Percentiles rank a stretch among this genome's conserved stretches.
Evolutionary conservation across 1,140 invertebrate genomes (phyloP).

Genomic region (Macrotrachela quadricornifera): DNA sequence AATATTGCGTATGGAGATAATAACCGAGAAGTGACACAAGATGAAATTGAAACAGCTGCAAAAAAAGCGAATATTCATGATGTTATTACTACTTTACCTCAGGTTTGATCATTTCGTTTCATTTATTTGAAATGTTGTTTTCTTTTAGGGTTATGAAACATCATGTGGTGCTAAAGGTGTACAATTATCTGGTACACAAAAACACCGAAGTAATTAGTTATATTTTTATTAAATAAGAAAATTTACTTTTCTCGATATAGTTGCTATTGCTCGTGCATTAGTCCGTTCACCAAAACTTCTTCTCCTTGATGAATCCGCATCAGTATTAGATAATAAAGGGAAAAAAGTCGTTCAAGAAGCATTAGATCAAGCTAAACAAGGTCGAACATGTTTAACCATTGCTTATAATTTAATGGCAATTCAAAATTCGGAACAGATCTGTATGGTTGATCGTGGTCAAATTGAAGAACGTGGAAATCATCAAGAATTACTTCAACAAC

Average conservation of each 20-base stretch:
- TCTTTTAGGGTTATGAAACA: slow-evolving; percentile 42
- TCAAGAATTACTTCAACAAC: slow-evolving; percentile 2
- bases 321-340: slow-evolving; percentile 32
- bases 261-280: slow-evolving; percentile 17
- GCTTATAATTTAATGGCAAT: slow-evolving; percentile 53
- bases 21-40: slow-evolving; percentile 31
- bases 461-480: slow-evolving; percentile 55
- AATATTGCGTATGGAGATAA: slow-evolving; percentile 44
- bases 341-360: slow-evolving; percentile 17
- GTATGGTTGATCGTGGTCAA: slow-evolving; percentile 65
- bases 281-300: slow-evolving; percentile 26
- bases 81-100: slow-evolving; percentile 42
- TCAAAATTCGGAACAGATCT: slow-evolving; percentile 70
- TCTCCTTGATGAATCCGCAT: slow-evolving; percentile 39
- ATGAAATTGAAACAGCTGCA: slow-evolving; percentile 55
- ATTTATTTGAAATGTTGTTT: no score
- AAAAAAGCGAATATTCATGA: slow-evolving; percentile 63
- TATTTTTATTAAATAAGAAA: no score
- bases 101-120: no score
- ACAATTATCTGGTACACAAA: slow-evolving; percentile 8
- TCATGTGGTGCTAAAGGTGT: slow-evolving; percentile 4
- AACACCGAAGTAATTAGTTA: slow-evolving; percentile 8
- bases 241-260: no score
- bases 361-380: slow-evolving; percentile 20
- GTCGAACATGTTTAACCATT: slow-evolving; percentile 26